Evolutionary conservation across 2,797 vertebrate genomes (phyloP), one percentile per base, ranked within the genome.

Genomic region (Catamblyrhynchus diadema): DNA sequence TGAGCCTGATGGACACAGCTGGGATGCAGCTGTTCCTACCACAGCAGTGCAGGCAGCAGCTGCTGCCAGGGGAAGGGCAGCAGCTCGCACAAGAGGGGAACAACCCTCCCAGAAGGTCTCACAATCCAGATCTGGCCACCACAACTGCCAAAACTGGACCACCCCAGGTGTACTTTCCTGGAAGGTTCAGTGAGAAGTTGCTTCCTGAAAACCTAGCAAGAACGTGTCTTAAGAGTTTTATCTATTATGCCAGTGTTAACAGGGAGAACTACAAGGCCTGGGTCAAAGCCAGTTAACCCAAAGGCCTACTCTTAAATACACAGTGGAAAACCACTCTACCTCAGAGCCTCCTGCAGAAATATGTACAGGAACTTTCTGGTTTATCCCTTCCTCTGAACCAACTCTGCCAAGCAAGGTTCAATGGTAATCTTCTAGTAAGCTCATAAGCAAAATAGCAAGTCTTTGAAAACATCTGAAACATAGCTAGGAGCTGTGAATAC

Each of bases 251-350:
- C 71, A 66, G 17, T 25, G 41, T 73, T 94, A 93, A 86, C 47
- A 83, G 37, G 22, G 75, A 90, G 50, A 88, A 56, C 59, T 84
- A 75, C 70, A 88, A 75, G 81, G 53, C 73, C 80, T 94, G 89
- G 87, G 80, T 81, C 60, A 84, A 86, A 90, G 89, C 80, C 95
- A 96, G 83, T 35, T 96, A 94, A 94, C 82, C 82, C 85, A 88
- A 97, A 88, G 60, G 93, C 64, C 66, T 19, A 8, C 35, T 94
- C 77, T 77, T 95, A 95, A 93, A 79, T 56, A 95, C 92, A 91
- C 89, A 94, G 51, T 86, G 77, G 83, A 93, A 95, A 96, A 90
- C 82, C 48, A 77, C 85, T 57, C 47, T 57, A n/a, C 35, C 91
- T 88, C 56, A 86, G 73, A 94, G 66, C 37, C 81, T 90, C 60